Percentiles rank a stretch among this genome's conserved stretches.
Evolutionary conservation across 2,797 vertebrate genomes (phyloP).

Genomic region (Valencia hispanica): DNA sequence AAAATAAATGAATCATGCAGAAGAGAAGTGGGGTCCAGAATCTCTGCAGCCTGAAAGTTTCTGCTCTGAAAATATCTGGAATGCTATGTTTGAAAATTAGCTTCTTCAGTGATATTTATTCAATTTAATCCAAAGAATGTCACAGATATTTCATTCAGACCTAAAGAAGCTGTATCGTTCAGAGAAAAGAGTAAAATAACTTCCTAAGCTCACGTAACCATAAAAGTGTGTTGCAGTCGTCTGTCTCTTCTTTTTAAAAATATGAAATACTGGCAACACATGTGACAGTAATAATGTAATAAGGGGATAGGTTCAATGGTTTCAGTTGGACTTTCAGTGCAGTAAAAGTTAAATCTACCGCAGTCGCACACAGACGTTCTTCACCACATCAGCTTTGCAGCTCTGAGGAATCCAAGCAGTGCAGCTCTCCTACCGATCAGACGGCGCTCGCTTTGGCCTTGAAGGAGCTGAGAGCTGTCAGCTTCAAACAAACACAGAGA

Average conservation of each 20-base stretch:
- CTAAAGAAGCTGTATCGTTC: neutral
- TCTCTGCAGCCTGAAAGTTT: neutral
- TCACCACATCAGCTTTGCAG: neutral
- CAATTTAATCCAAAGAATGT: neutral
- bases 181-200: neutral
- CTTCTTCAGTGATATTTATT: neutral
- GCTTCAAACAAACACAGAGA: conserved; percentile 62
- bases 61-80: neutral
- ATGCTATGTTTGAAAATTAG: neutral
- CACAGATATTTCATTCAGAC: neutral
- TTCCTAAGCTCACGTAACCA: neutral
- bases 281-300: conserved; percentile 5
- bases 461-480: conserved; percentile 48
- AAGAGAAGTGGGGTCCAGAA: neutral
- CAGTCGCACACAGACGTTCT: neutral
- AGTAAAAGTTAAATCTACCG: conserved; percentile 4
- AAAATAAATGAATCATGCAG: too few relatives aligned
- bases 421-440: conserved; percentile 26
- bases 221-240: neutral
- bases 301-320: neutral
- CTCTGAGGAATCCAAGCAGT: conserved; percentile 19
- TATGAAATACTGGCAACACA: neutral
- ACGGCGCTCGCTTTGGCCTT: conserved; percentile 29
- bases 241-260: neutral
- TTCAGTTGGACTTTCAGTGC: conserved; percentile 4